A percentile compares a stretch with the other conserved stretches of the same genome.
These are phyloP conservation scores for Cebus imitator DNA, from an alignment of 2,113 vertebrate genomes.

Conservation along the genomic window DNA sequence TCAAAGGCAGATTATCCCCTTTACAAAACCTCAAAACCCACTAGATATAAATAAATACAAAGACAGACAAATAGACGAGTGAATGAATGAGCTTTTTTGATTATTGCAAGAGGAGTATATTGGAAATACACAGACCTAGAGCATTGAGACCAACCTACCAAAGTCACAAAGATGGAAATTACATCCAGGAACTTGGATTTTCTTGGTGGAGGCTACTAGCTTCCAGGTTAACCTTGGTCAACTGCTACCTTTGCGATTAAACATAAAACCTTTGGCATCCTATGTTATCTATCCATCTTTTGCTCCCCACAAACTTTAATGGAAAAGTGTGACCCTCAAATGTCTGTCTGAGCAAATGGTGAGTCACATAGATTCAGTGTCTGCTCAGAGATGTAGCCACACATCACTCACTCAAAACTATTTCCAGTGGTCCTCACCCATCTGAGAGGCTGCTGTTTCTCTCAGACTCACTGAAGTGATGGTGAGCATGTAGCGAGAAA, in stretches of 20 bases:
- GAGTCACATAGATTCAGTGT: neutral
- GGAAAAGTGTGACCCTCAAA: neutral
- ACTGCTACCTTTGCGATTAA: neutral
- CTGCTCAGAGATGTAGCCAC: neutral
- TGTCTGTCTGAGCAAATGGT: neutral
- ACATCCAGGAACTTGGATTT: neutral
- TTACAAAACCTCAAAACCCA: neutral
- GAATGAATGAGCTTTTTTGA: neutral
- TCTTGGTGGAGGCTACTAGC: neutral
- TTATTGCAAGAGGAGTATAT: neutral
- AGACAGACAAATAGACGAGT: neutral
- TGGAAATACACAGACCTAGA: neutral
- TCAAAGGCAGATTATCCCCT: neutral
- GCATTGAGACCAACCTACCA: neutral
- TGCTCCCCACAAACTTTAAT: neutral
- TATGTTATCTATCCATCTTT: neutral
- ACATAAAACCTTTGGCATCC: neutral
- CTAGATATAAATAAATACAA: neutral
- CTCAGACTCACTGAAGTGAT: neutral
- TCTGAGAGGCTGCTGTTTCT: neutral
- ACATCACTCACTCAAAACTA: neutral
- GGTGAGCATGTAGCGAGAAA: neutral
- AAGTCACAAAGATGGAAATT: neutral
- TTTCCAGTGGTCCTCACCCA: neutral
- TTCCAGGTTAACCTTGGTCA: neutral